phyloP scores from a whole-genome alignment of 1,140 invertebrate genomes.

The Globodera rostochiensis region DNA sequence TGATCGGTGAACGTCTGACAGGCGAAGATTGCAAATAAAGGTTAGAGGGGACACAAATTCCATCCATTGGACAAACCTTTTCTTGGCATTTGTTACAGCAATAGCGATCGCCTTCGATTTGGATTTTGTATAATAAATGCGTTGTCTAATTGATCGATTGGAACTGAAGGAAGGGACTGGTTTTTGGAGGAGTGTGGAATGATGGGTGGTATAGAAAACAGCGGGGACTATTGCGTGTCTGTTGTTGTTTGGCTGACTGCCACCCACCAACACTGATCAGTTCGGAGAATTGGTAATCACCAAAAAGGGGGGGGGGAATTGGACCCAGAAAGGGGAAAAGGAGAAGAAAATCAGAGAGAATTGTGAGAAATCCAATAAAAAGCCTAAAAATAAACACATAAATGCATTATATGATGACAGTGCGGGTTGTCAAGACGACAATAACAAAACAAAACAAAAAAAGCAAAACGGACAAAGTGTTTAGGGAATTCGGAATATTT shows the following conservation, averaged over 20 bases:
- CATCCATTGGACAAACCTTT: conserved; percentile 14
- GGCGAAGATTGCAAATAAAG: conserved; percentile 12
- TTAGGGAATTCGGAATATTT: too few relatives aligned
- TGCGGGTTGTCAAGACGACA: too few relatives aligned
- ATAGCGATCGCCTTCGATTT: background rate
- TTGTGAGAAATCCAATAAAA: too few relatives aligned
- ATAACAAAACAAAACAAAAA: too few relatives aligned
- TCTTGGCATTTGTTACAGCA: conserved; percentile 18
- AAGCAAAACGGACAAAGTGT: too few relatives aligned
- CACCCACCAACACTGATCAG: too few relatives aligned
- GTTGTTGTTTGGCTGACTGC: background rate
- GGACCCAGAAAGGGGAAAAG: too few relatives aligned
- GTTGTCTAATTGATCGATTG: background rate
- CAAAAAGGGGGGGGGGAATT: too few relatives aligned
- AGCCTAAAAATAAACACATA: too few relatives aligned
- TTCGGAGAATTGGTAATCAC: too few relatives aligned
- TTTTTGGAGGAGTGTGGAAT: background rate
- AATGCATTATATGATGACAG: too few relatives aligned
- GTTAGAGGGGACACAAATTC: background rate
- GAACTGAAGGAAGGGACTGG: background rate
- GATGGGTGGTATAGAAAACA: background rate
- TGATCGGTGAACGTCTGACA: conserved; percentile 49
- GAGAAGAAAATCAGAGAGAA: background rate
- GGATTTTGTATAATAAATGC: background rate
- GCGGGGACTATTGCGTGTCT: background rate